phyloP scores from a whole-genome alignment of 2,113 vertebrate genomes.

The Prunella fulvescens region DNA sequence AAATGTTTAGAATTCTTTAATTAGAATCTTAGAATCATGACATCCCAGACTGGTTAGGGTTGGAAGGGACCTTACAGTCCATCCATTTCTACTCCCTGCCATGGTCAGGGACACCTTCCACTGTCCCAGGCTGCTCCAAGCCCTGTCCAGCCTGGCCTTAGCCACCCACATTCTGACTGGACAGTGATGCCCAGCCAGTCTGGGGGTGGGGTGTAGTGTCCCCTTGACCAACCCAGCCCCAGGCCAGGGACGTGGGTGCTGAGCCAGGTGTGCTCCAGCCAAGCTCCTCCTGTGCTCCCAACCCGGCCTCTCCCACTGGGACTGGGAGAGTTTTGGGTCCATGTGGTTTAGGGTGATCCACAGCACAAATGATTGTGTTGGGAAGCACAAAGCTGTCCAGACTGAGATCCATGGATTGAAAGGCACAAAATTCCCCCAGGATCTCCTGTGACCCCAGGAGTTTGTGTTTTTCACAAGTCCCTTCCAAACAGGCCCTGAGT shows the following conservation, averaged over 20 bases:
- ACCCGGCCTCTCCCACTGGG: fast-evolving
- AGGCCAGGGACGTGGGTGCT: neutral
- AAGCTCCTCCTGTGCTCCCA: neutral
- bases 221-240: neutral
- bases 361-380: fast-evolving
- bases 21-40: neutral
- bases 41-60: neutral
- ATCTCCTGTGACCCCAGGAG: too few relatives aligned
- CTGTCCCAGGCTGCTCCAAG: neutral
- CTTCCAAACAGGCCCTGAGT: fast-evolving
- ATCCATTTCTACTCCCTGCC: neutral
- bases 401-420: fast-evolving
- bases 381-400: fast-evolving
- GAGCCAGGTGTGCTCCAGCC: neutral
- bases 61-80: neutral
- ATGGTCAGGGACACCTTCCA: neutral
- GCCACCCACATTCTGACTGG: fast-evolving
- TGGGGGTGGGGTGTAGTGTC: fast-evolving
- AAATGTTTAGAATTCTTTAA: neutral
- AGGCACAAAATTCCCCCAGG: neutral
- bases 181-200: fast-evolving
- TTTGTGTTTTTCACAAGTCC: fast-evolving
- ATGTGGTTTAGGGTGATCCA: fast-evolving
- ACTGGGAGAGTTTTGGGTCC: neutral
- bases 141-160: neutral